These are phyloP conservation scores for Cosmia trapezina DNA, from an alignment of 2,888 invertebrate genomes.

Conservation along the genomic window DNA sequence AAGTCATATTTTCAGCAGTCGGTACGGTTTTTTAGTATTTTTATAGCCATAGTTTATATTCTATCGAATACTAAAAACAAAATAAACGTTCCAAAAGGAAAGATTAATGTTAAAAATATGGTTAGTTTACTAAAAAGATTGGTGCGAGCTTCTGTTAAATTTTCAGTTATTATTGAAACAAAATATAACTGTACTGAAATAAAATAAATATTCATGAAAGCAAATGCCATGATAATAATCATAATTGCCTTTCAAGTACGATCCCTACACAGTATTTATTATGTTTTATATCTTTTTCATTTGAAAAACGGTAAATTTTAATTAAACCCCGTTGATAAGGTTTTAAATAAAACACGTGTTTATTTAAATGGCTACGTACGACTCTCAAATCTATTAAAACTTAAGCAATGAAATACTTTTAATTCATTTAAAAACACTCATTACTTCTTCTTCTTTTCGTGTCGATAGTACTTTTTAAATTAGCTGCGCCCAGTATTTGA, in stretches of 20 bases:
- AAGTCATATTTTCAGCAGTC: neutral
- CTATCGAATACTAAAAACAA: neutral
- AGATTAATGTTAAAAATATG: constrained; percentile 12
- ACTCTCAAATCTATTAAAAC: neutral
- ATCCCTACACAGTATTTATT: constrained; percentile 28
- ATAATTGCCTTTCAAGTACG: constrained; percentile 41
- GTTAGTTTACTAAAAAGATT: neutral
- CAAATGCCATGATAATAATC: constrained; percentile 52
- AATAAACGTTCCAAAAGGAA: neutral
- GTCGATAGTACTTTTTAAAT: neutral
- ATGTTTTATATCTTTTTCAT: constrained; percentile 36
- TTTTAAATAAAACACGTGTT: neutral
- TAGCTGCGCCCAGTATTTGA: neutral
- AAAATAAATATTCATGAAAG: constrained; percentile 49
- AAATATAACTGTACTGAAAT: constrained; percentile 33
- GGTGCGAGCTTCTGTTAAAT: neutral
- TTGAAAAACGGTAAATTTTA: constrained; percentile 20
- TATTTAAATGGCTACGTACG: neutral
- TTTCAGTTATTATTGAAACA: constrained; percentile 6
- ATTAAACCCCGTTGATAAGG: constrained; percentile 11
- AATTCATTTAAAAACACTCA: neutral
- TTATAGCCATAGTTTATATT: neutral
- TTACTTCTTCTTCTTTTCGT: neutral
- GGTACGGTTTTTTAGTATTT: neutral
- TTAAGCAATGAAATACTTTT: neutral